These are phyloP conservation scores for Hystrix cristata DNA, from an alignment of 2,113 vertebrate genomes.

Conservation along the genomic window DNA sequence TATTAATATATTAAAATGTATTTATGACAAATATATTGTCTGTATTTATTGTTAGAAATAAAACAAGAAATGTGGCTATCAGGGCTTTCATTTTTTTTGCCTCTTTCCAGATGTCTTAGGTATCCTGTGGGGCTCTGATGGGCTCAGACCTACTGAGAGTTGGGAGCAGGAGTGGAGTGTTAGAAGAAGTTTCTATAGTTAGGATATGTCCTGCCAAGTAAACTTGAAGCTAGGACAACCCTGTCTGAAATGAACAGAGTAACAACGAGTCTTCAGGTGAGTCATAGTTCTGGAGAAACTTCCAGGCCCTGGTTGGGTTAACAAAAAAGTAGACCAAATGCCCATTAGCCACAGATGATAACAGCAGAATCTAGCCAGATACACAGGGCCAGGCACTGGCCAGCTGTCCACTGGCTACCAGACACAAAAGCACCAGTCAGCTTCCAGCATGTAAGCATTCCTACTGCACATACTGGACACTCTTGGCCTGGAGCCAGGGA, in stretches of 20 bases:
- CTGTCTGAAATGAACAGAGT: not conserved
- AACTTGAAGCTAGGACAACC: not conserved
- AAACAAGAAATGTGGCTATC: conserved; percentile 18
- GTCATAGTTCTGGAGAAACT: not conserved
- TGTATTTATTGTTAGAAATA: conserved; percentile 65
- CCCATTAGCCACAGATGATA: not conserved
- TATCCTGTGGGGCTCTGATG: not conserved
- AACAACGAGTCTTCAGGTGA: not conserved
- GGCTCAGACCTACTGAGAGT: not conserved
- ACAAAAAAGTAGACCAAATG: not conserved
- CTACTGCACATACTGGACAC: not conserved
- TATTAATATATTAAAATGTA: conserved; percentile 68
- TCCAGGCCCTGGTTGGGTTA: not conserved
- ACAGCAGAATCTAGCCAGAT: not conserved
- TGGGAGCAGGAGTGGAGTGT: not conserved
- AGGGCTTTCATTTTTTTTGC: conserved; percentile 45
- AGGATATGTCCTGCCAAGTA: not conserved
- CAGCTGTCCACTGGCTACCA: not conserved
- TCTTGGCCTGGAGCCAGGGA: not conserved
- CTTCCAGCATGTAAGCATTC: not conserved
- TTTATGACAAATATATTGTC: conserved; percentile 43
- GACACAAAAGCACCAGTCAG: not conserved
- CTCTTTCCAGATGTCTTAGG: not conserved
- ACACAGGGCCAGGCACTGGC: not conserved
- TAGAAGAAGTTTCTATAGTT: not conserved